Base-by-base conservation (phyloP, 2,888 invertebrate genomes). In the Phyllotreta cruciferae region DNA sequence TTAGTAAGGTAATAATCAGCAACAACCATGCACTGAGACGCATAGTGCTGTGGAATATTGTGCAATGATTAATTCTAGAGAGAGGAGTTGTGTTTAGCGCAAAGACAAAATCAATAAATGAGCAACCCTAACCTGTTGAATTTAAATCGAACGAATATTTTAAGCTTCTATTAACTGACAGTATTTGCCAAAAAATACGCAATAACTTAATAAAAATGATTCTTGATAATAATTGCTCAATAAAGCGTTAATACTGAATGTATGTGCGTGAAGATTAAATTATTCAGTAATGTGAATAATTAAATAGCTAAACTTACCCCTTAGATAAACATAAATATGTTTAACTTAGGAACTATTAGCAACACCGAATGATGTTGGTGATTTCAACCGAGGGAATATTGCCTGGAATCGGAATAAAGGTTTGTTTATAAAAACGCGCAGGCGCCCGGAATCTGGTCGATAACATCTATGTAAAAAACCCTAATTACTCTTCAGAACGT, bases 351-450 rank as follows among this genome's bases (percentile, higher is more conserved):
- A 58, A 56, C 45, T 63, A 52, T 38, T 41, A 58, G 42, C 53
- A 56, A 56, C 54, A 38, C 57, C 68, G 62, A 66, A 64, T 63
- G 69, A 68, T 66, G 62, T 67, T 62, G 56, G 49, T 62, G 68
- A 63, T 65, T 66, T 70, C 69, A 58, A 68, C 69, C 62, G 70
- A 65, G 60, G 63, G 71, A 70, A 70, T 71, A 70, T 66, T 62
- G 68, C 66, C 57, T 56, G 58, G 64, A 66, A 65, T 66, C 64
- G 68, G 67, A 70, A 69, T 67, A 63, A 62, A 60, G 68, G 70
- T 67, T 72, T 72, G 71, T 73, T 72, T 73, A 72, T 71, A 67
- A 55, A 60, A 64, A 62, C 37, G 68, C 70, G 71, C 72, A 70
- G 56, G 69, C 66, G 60, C 55, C 41, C 37, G 54, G 54, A 50